Conservation (phyloP, 2,113 vertebrate species). For the Brachyistius frenatus region DNA sequence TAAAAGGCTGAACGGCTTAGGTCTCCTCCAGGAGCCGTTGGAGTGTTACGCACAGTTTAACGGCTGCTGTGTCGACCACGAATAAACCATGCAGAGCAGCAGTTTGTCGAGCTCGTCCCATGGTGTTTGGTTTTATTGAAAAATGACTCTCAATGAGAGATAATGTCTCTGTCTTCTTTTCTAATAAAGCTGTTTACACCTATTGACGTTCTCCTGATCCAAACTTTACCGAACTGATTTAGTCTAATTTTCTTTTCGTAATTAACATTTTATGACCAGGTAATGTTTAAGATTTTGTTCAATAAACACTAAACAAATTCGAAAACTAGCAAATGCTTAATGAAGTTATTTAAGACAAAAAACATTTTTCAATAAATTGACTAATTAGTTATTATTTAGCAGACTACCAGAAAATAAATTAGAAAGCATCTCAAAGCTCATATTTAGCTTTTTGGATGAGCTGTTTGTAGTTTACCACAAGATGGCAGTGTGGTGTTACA, state of each 20-base stretch:
- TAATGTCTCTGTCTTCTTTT: slow-evolving; percentile 54
- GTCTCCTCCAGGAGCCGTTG: too few species aligned
- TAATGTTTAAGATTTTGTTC: too few species aligned
- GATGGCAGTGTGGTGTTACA: slow-evolving; percentile 27
- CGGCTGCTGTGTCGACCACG: background rate
- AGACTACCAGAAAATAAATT: background rate
- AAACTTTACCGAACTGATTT: background rate
- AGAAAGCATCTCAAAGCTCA: background rate
- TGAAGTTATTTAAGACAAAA: too few species aligned
- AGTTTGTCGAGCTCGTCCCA: slow-evolving; percentile 23
- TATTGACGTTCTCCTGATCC: background rate
- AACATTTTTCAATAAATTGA: too few species aligned
- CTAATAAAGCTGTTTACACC: slow-evolving; percentile 64
- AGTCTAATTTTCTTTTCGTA: background rate
- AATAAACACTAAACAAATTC: too few species aligned
- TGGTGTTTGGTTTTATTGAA: slow-evolving; percentile 44
- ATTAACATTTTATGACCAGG: too few species aligned
- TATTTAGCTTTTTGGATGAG: background rate
- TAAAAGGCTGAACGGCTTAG: too few species aligned
- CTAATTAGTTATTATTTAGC: background rate
- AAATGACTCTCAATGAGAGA: slow-evolving; percentile 27
- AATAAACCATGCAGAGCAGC: slow-evolving; percentile 34
- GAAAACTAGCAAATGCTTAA: too few species aligned
- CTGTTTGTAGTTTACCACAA: background rate
- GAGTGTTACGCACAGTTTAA: too few species aligned